Conservation (phyloP, 1,140 invertebrate species). For the Scaptomyza pallida region DNA sequence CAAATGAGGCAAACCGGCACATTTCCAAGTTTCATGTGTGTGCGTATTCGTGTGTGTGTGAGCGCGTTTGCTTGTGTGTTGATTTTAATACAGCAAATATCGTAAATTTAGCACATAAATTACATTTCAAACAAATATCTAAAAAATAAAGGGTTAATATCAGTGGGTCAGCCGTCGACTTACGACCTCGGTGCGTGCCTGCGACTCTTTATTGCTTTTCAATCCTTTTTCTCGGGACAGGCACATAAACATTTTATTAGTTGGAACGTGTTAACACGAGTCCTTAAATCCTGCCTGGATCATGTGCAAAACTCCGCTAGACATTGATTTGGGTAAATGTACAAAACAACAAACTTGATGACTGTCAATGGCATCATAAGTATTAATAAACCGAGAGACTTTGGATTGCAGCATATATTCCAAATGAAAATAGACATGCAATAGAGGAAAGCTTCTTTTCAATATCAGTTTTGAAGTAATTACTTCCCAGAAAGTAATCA, state of each 20-base stretch:
- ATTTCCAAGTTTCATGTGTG: slow-evolving; percentile 2
- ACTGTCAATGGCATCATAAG: slow-evolving; percentile 10
- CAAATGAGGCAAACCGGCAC: slow-evolving; percentile 43
- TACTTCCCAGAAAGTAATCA: neutral
- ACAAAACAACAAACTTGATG: slow-evolving; percentile 17
- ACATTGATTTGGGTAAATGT: slow-evolving; percentile 46
- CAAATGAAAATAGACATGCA: neutral
- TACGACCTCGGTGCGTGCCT: slow-evolving; percentile 45
- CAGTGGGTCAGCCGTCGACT: slow-evolving; percentile 39
- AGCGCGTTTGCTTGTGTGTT: slow-evolving; percentile 29
- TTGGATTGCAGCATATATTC: neutral
- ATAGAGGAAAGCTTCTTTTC: too few species aligned
- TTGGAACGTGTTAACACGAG: slow-evolving; percentile 69
- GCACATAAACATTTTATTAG: slow-evolving; percentile 77
- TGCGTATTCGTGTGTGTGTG: neutral
- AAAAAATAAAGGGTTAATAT: slow-evolving; percentile 72
- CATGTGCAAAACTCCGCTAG: slow-evolving; percentile 9
- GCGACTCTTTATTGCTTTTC: slow-evolving; percentile 60
- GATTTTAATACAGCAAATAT: slow-evolving; percentile 71
- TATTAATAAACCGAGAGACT: slow-evolving; percentile 54
- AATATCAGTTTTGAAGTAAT: neutral
- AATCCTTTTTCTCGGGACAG: slow-evolving; percentile 55
- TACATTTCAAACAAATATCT: slow-evolving; percentile 71
- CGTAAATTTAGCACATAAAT: slow-evolving; percentile 76
- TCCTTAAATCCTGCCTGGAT: slow-evolving; percentile 37